phyloP scores from a whole-genome alignment of 2,888 invertebrate species.

The Thymelicus lineola region DNA sequence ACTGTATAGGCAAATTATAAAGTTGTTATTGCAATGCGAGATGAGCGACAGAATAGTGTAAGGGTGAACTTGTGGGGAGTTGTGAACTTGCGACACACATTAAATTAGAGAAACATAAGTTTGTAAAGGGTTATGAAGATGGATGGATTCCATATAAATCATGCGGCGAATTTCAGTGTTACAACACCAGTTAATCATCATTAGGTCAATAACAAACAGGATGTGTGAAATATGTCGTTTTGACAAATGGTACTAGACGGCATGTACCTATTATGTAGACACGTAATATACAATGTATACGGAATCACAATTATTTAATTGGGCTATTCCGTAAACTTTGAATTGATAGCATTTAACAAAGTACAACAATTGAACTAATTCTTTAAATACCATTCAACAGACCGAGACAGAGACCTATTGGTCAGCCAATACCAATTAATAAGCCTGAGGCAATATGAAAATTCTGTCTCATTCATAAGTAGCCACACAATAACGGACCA shows the following conservation, averaged over 20 bases:
- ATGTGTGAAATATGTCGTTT: not conserved
- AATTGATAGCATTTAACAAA: too few relatives aligned
- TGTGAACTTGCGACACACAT: constrained; percentile 34
- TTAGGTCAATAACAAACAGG: constrained; percentile 13
- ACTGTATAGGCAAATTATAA: constrained; percentile 8
- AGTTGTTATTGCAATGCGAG: constrained; percentile 17
- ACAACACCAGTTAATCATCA: constrained; percentile 7
- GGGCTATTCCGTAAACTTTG: too few relatives aligned
- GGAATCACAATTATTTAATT: too few relatives aligned
- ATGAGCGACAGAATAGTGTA: constrained; percentile 20
- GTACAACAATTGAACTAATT: too few relatives aligned
- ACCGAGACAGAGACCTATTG: too few relatives aligned
- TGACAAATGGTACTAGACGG: not conserved
- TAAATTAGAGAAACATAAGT: constrained; percentile 48
- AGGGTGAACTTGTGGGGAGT: constrained; percentile 9
- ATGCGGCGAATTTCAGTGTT: constrained; percentile 1
- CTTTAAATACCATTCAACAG: too few relatives aligned
- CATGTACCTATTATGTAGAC: not conserved
- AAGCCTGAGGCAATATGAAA: too few relatives aligned
- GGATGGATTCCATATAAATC: constrained; percentile 23
- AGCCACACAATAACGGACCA: too few relatives aligned
- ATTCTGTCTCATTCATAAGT: too few relatives aligned
- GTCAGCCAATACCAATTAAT: too few relatives aligned
- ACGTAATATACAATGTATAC: too few relatives aligned
- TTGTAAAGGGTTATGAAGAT: constrained; percentile 41